Evolutionary conservation across 2,888 invertebrate genomes (phyloP), one percentile per base, ranked within the genome.

Genomic region (Anorthoa munda): DNA sequence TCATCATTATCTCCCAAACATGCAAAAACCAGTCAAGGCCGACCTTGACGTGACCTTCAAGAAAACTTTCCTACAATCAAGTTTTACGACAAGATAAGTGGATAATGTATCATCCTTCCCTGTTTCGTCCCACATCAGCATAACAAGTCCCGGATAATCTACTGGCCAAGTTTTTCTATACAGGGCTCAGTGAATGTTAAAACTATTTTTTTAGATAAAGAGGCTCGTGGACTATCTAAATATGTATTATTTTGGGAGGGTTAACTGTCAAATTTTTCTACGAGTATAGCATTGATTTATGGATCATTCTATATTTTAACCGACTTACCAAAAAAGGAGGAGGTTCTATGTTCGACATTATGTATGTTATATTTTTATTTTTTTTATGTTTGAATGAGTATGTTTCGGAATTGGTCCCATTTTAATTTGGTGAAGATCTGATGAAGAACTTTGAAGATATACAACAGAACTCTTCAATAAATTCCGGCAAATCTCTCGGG

Each of bases 71-170:
- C 23, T 67, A 77, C 69, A 68, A 77, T 83, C 80, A 82, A 82
- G 64, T 74, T 79, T 79, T 74, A 70, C 61, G 72, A 82, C 71
- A 71, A 70, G 77, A 76, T 83, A 82, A 82, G 77, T 74, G 83
- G 74, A 74, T 79, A 76, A 83, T 82, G 69, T 80, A 79, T 82
- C 76, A 82, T 82, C 48, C 21, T 59, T 56, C 55, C 46, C 23
- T 66, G 66, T 67, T 75, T 73, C 31, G 26, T 31, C 60, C 53
- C 68, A n/a, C 45, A 76, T 70, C 66, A 59, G 71, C 67, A 74
- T 82, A 74, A 82, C 71, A 78, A 69, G 66, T 53, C 56, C 31
- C 26, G 63, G 68, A 75, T 75, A 69, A 82, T 78, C 78, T 64
- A 12, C 4, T 26, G 56, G 53, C 59, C 17, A 50, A 68, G 56